A percentile compares a stretch with the other conserved stretches of the same genome.
Evolutionary conservation across 1,140 invertebrate genomes (phyloP).

Genomic region (Drosophila prosaltans): DNA sequence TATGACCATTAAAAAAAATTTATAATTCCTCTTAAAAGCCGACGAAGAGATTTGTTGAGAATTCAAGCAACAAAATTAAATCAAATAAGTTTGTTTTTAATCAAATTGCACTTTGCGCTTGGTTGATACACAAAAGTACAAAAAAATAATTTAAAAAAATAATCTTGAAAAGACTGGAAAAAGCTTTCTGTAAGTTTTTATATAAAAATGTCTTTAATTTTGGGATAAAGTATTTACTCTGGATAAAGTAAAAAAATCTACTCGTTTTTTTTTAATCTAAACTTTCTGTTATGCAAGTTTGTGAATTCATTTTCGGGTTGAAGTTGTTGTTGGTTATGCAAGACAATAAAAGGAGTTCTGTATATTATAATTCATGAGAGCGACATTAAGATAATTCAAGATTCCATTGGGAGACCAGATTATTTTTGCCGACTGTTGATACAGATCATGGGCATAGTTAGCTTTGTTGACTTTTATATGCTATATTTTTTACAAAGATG

Average conservation of each 20-base stretch:
- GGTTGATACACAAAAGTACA: neutral
- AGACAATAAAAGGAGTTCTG: neutral
- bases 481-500: neutral
- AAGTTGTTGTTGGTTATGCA: neutral
- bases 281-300: neutral
- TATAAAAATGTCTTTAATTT: neutral
- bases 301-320: neutral
- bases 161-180: neutral
- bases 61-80: neutral
- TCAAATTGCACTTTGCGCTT: neutral
- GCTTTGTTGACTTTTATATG: too few relatives aligned
- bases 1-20: neutral
- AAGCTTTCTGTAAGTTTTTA: neutral
- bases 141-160: neutral
- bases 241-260: neutral
- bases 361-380: neutral
- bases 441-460: too few relatives aligned
- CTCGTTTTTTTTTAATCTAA: neutral
- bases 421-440: neutral
- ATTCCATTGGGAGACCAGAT: too few relatives aligned
- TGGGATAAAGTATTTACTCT: neutral
- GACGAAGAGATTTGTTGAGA: neutral
- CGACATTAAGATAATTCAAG: neutral
- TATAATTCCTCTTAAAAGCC: conserved; percentile 1
- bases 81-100: neutral